A percentile compares a stretch with the other conserved stretches of the same genome.
Evolutionary conservation across 2,797 vertebrate species (phyloP).

Genomic region (Phyllotis vaccarum): DNA sequence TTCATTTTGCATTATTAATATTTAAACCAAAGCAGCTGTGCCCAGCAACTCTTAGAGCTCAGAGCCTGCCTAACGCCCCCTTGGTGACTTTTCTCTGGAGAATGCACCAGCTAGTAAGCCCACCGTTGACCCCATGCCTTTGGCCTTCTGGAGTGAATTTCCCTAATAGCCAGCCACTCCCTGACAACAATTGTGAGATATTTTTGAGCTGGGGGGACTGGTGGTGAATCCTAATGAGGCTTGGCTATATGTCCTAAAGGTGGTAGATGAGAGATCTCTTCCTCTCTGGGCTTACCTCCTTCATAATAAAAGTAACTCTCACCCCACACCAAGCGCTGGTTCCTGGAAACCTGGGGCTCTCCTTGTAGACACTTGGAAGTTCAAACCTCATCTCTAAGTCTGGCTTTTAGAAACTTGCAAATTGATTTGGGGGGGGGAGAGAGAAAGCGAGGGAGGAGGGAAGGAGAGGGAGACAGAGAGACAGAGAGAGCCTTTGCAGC

Average conservation of each 20-base stretch:
- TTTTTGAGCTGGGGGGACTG: background rate
- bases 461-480: background rate
- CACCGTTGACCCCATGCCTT: background rate
- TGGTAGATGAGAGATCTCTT: background rate
- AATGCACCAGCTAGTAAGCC: constrained; percentile 19
- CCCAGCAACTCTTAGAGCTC: constrained; percentile 50
- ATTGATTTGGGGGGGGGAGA: background rate
- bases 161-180: background rate
- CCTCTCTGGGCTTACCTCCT: background rate
- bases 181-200: constrained; percentile 5
- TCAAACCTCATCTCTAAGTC: background rate
- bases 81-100: constrained; percentile 19
- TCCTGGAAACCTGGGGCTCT: background rate
- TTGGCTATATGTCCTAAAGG: background rate
- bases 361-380: background rate
- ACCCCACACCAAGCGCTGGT: background rate
- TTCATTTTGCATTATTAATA: constrained; percentile 84
- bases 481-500: background rate
- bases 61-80: constrained; percentile 52
- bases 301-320: background rate
- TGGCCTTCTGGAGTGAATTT: constrained; percentile 21
- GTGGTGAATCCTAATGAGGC: background rate
- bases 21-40: constrained; percentile 85
- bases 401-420: background rate
- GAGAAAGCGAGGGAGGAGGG: background rate